Conservation (phyloP, 2,113 vertebrate species). For the Indicator maculatus region DNA sequence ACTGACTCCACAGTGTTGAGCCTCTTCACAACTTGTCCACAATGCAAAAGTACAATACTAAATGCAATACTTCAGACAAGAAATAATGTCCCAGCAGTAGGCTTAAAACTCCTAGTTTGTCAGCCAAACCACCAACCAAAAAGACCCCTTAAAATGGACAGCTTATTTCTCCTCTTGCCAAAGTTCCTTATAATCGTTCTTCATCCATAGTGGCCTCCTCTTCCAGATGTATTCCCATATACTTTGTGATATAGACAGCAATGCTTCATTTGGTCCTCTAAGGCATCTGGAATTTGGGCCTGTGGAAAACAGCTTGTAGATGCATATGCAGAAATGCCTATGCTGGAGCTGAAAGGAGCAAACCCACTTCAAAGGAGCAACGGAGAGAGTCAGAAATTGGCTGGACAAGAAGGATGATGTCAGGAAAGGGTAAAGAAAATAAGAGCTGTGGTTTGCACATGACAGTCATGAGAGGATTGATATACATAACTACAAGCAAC, state of each 20-base stretch:
- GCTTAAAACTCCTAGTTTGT: neutral
- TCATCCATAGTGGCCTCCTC: neutral
- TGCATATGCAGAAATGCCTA: neutral
- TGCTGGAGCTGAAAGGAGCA: slow-evolving; percentile 5
- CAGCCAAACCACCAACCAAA: neutral
- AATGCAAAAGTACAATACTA: neutral
- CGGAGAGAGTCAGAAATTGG: neutral
- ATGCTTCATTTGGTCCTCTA: neutral
- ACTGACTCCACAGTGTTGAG: neutral
- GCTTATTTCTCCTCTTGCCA: neutral
- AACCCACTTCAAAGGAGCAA: slow-evolving; percentile 28
- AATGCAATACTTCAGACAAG: neutral
- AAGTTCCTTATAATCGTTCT: neutral
- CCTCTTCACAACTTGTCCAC: neutral
- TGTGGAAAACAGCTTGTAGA: neutral
- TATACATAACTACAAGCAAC: neutral
- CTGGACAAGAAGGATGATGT: neutral
- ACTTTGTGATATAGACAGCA: neutral
- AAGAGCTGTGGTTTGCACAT: neutral
- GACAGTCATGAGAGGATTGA: neutral
- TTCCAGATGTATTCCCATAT: neutral
- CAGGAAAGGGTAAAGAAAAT: neutral
- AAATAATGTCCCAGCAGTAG: neutral
- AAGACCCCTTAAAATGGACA: neutral
- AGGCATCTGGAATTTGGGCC: neutral